Evolutionary conservation across 2,888 invertebrate species (phyloP), one percentile per base, ranked within the genome.

Genomic region (Sphaeridia pumilis): DNA sequence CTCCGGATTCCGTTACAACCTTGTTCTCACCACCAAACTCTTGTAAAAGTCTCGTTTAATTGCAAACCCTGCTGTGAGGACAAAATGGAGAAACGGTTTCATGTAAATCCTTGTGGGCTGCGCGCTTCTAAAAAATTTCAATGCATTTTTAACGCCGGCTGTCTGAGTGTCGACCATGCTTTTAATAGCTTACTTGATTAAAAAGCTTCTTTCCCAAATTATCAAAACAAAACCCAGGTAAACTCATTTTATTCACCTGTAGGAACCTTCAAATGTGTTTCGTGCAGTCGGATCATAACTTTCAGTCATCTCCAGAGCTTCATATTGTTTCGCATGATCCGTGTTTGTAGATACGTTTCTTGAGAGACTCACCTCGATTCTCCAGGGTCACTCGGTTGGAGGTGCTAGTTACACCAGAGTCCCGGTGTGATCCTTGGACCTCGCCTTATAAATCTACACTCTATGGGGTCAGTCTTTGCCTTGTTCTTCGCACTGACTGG

Each of bases 391-490:
- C 58, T 52, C 60, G 34, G 58, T 53, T 48, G 60, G 60, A 57
- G 60, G 60, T 60, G 60, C 58, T 60, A 57, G 57, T 53, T 60
- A 60, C 60, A 60, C 57, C 55, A 55, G 42, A 45, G 51, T 36
- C 60, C 58, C 54, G 48, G 43, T 26, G 58, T 42, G 58, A 56
- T 34, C 51, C 53, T 49, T 53, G 41, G 46, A 45, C 31, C 46
- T 52, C 52, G 38, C 52, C 52, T 46, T 43, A 58, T 47, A 54
- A 48, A 51, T 49, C 44, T 46, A 43, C 59, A 46, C 59, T 45
- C 34, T 55, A 56, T 54, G 59, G 55, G 56, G 60, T 54, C 53
- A 49, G 46, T 51, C 51, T 43, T 46, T n/a, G 2, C n/a, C 27
- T 31, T n/a, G 31, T 31, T 48, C 48, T 36, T 35, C 28, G 46